Percentiles rank a stretch among this genome's conserved stretches.
These are phyloP conservation scores for Cossypha polioptera DNA, from an alignment of 2,797 vertebrate genomes.

Conservation along the genomic window DNA sequence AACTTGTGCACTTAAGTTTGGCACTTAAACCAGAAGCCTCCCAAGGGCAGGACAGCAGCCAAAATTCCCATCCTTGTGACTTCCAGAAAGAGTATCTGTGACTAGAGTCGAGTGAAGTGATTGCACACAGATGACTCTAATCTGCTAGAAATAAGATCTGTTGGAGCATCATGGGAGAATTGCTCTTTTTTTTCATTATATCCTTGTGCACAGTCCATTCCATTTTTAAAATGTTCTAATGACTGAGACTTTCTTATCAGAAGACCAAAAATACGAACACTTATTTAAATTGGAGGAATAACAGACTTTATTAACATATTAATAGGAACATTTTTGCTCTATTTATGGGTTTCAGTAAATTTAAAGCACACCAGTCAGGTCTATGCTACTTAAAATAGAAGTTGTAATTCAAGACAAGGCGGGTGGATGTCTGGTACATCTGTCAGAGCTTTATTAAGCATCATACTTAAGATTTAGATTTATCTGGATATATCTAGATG, in stretches of 20 bases:
- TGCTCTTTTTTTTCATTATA: background rate
- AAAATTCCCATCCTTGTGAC: background rate
- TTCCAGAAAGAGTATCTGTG: background rate
- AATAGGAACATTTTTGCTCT: background rate
- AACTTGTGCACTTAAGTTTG: background rate
- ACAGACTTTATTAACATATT: background rate
- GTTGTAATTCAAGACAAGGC: background rate
- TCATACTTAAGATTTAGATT: conserved; percentile 3
- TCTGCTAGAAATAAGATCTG: background rate
- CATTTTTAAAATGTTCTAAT: background rate
- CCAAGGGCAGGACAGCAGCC: background rate
- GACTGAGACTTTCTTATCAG: background rate
- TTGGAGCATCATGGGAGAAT: background rate
- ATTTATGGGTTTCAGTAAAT: background rate
- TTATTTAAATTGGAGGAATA: background rate
- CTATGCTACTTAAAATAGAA: conserved; percentile 30
- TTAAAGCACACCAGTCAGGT: background rate
- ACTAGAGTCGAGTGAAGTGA: background rate
- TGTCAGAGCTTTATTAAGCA: conserved; percentile 33
- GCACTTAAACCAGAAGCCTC: background rate
- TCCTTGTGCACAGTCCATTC: background rate
- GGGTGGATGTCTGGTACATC: background rate
- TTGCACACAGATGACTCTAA: background rate
- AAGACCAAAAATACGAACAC: background rate
- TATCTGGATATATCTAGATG: background rate